Percentiles rank a stretch among this genome's conserved stretches.
phyloP scores from a whole-genome alignment of 2,888 invertebrate species.

The Lepidocyrtinus sp. region DNA sequence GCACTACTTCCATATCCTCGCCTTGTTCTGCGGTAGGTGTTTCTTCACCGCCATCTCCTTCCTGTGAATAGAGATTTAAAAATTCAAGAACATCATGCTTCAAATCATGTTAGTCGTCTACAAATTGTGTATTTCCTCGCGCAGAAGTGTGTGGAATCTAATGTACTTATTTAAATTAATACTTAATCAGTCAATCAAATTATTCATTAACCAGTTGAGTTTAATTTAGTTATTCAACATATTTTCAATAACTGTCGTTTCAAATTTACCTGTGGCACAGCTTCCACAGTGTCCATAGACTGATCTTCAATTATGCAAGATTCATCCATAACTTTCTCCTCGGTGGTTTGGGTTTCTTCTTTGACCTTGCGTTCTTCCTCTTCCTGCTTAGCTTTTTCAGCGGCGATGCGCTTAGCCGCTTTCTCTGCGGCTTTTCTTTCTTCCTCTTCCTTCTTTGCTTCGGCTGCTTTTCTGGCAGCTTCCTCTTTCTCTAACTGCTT shows the following conservation, averaged over 20 bases:
- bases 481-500: constrained; percentile 71
- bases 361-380: constrained; percentile 33
- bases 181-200: no score
- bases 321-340: constrained; percentile 49
- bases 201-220: no score
- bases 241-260: no score
- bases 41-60: constrained; percentile 26
- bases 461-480: constrained; percentile 63
- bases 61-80: no score
- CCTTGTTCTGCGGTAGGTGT: constrained; percentile 40
- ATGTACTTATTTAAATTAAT: no score
- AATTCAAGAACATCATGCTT: no score
- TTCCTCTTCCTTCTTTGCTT: constrained; percentile 42
- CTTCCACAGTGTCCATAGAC: constrained; percentile 26
- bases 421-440: constrained; percentile 40
- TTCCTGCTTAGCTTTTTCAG: constrained; percentile 39
- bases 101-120: no score
- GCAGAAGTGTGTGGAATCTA: no score
- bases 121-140: no score
- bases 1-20: constrained; percentile 11
- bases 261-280: not conserved
- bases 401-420: constrained; percentile 36
- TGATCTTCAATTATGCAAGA: constrained; percentile 37
- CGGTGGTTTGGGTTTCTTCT: constrained; percentile 48
- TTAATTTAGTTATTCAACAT: no score